Percentiles rank a stretch among this genome's conserved stretches.
phyloP scores from a whole-genome alignment of 2,888 invertebrate genomes.

The Marronus borbonicus region DNA sequence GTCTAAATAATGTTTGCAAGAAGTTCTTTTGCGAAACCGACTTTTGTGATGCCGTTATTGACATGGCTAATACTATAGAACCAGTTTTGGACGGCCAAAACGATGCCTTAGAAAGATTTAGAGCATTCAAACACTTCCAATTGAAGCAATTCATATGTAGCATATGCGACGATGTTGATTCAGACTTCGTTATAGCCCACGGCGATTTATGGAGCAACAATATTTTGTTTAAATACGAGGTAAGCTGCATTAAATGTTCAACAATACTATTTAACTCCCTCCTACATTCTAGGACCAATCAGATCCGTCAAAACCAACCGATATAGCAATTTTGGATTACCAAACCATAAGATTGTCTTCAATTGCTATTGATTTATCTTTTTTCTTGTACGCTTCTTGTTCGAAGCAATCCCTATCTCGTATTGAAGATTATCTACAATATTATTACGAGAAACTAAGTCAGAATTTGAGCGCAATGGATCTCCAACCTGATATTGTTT shows the following conservation, averaged over 20 bases:
- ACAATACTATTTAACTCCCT: background rate
- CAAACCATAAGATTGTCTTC: slow-evolving; percentile 36
- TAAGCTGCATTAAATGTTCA: slow-evolving; percentile 9
- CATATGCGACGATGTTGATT: background rate
- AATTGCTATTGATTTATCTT: slow-evolving; percentile 38
- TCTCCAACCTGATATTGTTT: slow-evolving; percentile 1
- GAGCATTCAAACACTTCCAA: slow-evolving; percentile 22
- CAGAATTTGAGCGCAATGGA: slow-evolving; percentile 21
- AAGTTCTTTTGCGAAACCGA: slow-evolving; percentile 43
- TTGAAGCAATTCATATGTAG: slow-evolving; percentile 30
- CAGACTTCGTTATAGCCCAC: slow-evolving; percentile 33
- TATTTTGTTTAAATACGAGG: slow-evolving; percentile 45
- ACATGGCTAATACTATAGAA: slow-evolving; percentile 29
- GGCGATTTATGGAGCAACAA: slow-evolving; percentile 49
- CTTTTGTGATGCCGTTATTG: slow-evolving; percentile 36
- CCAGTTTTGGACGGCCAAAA: slow-evolving; percentile 5
- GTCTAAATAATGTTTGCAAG: slow-evolving; percentile 1
- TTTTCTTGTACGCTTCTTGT: slow-evolving; percentile 34
- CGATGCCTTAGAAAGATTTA: slow-evolving; percentile 10
- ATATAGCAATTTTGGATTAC: slow-evolving; percentile 39
- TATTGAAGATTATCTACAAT: slow-evolving; percentile 26
- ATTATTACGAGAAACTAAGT: slow-evolving; percentile 35
- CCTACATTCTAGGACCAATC: background rate
- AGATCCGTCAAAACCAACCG: slow-evolving; percentile 33
- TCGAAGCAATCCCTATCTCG: slow-evolving; percentile 19